Conservation (phyloP, 2,888 invertebrate species). For the Lamellibrachia columna region DNA sequence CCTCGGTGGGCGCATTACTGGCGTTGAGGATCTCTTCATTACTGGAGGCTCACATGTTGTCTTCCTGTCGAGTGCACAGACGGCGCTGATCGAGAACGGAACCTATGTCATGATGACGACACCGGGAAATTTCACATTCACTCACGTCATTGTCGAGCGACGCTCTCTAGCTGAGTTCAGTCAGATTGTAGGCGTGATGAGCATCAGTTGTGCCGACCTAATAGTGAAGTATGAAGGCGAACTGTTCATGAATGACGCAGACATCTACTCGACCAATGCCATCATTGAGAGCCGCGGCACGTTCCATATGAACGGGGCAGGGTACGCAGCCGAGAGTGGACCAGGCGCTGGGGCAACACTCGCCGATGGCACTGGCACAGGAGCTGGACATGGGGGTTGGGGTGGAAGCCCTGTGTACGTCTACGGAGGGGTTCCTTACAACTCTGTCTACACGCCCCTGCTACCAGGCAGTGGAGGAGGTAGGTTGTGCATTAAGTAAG, state of each 20-base stretch:
- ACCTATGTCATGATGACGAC: conserved; percentile 46
- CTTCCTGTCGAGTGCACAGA: conserved; percentile 48
- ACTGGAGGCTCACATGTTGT: conserved; percentile 46
- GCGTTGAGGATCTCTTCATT: conserved; percentile 45
- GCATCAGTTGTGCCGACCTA: conserved; percentile 43
- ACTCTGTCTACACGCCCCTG: conserved; percentile 46
- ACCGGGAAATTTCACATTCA: conserved; percentile 50
- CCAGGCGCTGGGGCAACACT: conserved; percentile 45
- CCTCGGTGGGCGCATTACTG: conserved; percentile 50
- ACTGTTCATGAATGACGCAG: conserved; percentile 47
- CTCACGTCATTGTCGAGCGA: conserved; percentile 45
- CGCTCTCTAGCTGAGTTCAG: conserved; percentile 47
- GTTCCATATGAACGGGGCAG: conserved; percentile 49
- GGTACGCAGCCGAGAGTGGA: conserved; percentile 43
- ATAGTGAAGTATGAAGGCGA: conserved; percentile 50
- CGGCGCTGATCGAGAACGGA: conserved; percentile 50
- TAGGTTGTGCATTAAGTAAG: background rate
- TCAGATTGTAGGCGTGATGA: conserved; percentile 43
- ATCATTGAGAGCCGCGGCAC: conserved; percentile 50
- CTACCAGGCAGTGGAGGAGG: conserved; percentile 50
- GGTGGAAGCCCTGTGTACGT: conserved; percentile 47
- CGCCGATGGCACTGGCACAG: conserved; percentile 40
- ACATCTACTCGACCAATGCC: conserved; percentile 45
- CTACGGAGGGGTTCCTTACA: conserved; percentile 45
- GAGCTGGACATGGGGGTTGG: conserved; percentile 51